Base-by-base conservation (phyloP, 2,797 vertebrate species). In the Sarcophilus harrisii region DNA sequence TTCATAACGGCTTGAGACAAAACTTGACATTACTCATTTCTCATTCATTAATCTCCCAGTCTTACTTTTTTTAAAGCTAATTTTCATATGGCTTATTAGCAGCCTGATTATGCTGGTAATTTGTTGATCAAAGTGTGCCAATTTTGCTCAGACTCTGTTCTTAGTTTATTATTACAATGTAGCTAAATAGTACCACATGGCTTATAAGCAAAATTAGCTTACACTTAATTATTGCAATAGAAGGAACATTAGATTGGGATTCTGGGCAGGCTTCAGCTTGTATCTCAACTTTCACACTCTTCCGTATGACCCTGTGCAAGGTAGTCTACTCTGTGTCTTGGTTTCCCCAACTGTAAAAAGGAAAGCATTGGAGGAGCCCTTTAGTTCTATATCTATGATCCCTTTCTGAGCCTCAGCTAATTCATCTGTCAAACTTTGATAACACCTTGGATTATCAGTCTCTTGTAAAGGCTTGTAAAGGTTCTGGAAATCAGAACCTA, bases 11-110 rank as follows among this genome's bases (percentile, higher is more conserved):
- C 14, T 55, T 73, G 5, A 91, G 13, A 27, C 18, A 49, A 29
- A 90, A 9, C 57, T 59, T 12, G 38, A 12, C 52, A 91, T 90
- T 92, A 92, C 11, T 96, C 45, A 90, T 32, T 90, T 94, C 89
- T 21, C 14, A 45, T 92, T 9, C 14, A 54, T 92, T 9, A 92
- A 11, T 92, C n/a, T 12, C 55, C 59, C 90, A 32, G 58, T 81
- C 52, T 81, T 90, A 60, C 90, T 73, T n/a, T 81, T 92, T 91
- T 91, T 32, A 32, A 92, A 90, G 24, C 10, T 90, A 52, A 92
- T 30, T 38, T 87, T 4, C 92, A 32, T 10, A 55, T 54, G 94
- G 1, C 9, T 58, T 73, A 94, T 52, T 62, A 13, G 38, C 90
- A 90, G 14, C 4, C 93, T 93, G 81, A 54, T 73, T 90, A 58